Percentiles rank a stretch among this genome's conserved stretches.
Evolutionary conservation across 64 coral and sea anemone genomes (phyloP).

Genomic region (Orbicella faveolata): DNA sequence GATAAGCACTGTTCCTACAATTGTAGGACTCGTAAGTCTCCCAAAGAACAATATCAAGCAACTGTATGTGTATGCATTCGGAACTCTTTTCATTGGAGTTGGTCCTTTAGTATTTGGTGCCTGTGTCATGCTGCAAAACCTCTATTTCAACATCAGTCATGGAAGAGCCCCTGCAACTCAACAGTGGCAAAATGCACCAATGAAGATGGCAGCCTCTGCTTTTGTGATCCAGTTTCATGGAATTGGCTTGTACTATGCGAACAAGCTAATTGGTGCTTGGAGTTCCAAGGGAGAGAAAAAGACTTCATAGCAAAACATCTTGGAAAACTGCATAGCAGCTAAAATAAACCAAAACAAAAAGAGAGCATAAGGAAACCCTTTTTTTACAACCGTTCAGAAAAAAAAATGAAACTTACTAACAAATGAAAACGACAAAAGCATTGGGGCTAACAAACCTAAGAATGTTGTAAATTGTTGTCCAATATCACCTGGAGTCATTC

Average conservation of each 20-base stretch:
- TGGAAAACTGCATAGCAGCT: neutral
- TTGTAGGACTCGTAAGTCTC: conserved; percentile 75
- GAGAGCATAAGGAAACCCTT: neutral
- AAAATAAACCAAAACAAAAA: neutral
- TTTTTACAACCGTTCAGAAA: too few species aligned
- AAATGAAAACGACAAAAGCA: too few species aligned
- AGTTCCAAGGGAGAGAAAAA: conserved; percentile 85
- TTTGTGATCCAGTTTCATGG: conserved; percentile 88
- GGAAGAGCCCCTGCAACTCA: conserved; percentile 32
- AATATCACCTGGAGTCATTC: too few species aligned
- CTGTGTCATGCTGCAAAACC: conserved; percentile 23
- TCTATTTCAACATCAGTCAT: conserved; percentile 36
- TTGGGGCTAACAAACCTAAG: too few species aligned
- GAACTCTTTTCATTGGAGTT: conserved; percentile 70
- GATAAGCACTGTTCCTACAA: conserved; percentile 61
- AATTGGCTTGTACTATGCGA: conserved; percentile 73
- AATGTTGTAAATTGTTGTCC: too few species aligned
- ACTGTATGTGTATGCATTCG: conserved; percentile 72
- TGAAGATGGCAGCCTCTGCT: conserved; percentile 76
- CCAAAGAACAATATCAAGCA: conserved; percentile 79
- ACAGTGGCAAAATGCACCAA: conserved; percentile 56
- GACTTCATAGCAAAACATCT: conserved; percentile 22
- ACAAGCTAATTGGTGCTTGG: conserved; percentile 87
- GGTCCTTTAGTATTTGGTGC: conserved; percentile 82
- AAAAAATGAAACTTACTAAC: too few species aligned